These are phyloP conservation scores for Noctua fimbriata DNA, from an alignment of 2,888 invertebrate genomes.

Conservation along the genomic window DNA sequence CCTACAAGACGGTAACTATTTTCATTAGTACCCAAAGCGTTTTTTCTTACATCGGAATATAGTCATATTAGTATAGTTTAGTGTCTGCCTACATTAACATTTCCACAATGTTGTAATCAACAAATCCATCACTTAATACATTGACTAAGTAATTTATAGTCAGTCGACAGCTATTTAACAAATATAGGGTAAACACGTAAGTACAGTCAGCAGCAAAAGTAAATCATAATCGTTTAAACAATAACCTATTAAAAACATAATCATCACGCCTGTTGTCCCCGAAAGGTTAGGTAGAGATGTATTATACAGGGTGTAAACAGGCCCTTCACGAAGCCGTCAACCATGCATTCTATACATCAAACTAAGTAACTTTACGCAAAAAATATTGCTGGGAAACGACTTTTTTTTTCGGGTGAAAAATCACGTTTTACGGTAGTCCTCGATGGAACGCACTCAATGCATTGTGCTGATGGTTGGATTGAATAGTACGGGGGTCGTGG, in stretches of 20 bases:
- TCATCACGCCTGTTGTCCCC: background rate
- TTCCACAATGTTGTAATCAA: conserved; percentile 36
- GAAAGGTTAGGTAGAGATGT: no score
- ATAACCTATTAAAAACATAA: background rate
- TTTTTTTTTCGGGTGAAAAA: no score
- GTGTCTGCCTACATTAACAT: background rate
- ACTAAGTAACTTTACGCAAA: no score
- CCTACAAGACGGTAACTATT: no score
- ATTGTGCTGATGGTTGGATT: no score
- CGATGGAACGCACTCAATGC: no score
- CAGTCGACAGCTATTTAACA: conserved; percentile 30
- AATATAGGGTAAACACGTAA: conserved; percentile 40
- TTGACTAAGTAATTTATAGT: conserved; percentile 49
- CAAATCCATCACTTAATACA: conserved; percentile 10
- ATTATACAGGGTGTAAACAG: background rate
- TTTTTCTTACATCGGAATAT: background rate
- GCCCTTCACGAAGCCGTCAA: no score
- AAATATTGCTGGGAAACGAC: no score
- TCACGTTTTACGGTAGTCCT: no score
- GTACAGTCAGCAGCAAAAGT: background rate
- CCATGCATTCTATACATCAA: no score
- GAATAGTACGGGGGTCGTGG: no score
- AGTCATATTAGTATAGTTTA: background rate
- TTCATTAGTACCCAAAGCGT: background rate
- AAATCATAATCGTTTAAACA: background rate